Evolutionary conservation across 2,888 invertebrate genomes (phyloP), one percentile per base, ranked within the genome.

Genomic region (Diarsia brunnea): DNA sequence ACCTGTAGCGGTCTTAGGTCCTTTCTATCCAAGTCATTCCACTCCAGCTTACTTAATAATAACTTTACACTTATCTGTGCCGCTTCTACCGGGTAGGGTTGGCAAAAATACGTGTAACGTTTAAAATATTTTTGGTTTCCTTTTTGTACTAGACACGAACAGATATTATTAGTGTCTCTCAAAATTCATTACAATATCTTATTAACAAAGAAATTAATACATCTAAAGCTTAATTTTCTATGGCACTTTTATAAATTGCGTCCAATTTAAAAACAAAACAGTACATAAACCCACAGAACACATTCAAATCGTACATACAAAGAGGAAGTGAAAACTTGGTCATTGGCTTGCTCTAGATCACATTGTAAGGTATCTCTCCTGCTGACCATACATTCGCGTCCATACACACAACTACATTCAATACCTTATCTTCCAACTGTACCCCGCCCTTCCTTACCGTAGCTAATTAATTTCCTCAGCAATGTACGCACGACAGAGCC

Each of bases 381-480:
- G 38, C 51, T 1, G 12, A 69, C 58, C 27, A 5, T 65, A 64
- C 73, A 11, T 55, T 58, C 60, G 0, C 16, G 21, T 7, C n/a
- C 10, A 19, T 65, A 4, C 16, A 45, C 12, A 53, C 49, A 11
- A 53, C 45, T 53, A 38, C 10, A 60, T 65, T 47, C 12, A 66
- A 55, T n/a, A n/a, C 61, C 73, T 74, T 69, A 72, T 70, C 0
- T 11, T 55, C 79, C 51, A 63, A 87, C 87, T 63, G 76, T 88
- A 88, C 79, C 82, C 80, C 87, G 79, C 81, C 76, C 87, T 43
- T 63, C 43, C 43, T 16, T 63, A 89, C 90, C 92, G 91, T 92
- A 90, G 90, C 92, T 94, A 93, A 94, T 94, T 94, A 94, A 93
- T 94, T 94, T 93, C 92, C 90, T 90, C 76, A 79, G 87, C 81